phyloP scores from a whole-genome alignment of 2,888 invertebrate species.

The Cenopis cana region DNA sequence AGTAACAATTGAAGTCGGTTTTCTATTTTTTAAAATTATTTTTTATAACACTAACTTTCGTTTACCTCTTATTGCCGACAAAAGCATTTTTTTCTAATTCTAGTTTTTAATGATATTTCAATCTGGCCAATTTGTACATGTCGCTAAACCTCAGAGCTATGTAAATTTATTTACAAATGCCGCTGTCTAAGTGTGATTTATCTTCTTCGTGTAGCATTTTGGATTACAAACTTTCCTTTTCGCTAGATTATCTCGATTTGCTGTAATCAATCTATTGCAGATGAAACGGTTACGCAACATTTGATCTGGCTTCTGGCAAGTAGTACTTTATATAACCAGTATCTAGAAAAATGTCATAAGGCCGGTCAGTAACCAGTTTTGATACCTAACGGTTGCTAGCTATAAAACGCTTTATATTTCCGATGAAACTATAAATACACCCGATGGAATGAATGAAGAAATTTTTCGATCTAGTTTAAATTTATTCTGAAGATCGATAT shows the following conservation, averaged over 20 bases:
- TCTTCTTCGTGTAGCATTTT: background rate
- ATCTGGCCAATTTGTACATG: background rate
- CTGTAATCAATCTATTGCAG: constrained; percentile 24
- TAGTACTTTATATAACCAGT: constrained; percentile 35
- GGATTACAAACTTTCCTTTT: constrained; percentile 27
- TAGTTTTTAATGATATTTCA: background rate
- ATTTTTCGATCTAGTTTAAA: background rate
- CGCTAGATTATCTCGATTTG: constrained; percentile 26
- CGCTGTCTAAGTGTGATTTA: background rate
- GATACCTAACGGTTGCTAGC: background rate
- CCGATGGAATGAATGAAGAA: constrained; percentile 3
- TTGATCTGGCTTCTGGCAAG: constrained; percentile 18
- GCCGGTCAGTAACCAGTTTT: constrained; percentile 5
- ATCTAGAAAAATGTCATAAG: constrained; percentile 14
- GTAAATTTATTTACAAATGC: background rate
- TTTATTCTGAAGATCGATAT: too few species aligned
- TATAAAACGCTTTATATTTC: constrained; percentile 4
- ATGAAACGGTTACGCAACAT: constrained; percentile 37
- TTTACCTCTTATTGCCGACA: too few species aligned
- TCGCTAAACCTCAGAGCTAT: background rate
- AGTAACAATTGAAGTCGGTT: too few species aligned
- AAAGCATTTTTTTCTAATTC: too few species aligned
- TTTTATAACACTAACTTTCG: too few species aligned
- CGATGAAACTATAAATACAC: constrained; percentile 18
- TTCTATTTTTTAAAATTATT: too few species aligned